phyloP scores from a whole-genome alignment of 2,113 vertebrate genomes.

The Gasterosteus nipponicus region DNA sequence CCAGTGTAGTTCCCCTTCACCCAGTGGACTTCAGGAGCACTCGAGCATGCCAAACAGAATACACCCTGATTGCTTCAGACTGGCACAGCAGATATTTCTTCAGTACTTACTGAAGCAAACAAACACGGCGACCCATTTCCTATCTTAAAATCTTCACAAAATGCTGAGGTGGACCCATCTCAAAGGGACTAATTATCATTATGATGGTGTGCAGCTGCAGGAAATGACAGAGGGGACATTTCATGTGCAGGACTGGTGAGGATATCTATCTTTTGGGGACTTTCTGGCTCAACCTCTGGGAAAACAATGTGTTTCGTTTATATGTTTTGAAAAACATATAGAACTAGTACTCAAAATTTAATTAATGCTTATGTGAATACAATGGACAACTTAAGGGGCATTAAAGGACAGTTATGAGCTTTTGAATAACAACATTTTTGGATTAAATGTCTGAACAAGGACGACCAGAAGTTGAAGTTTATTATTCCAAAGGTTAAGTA shows the following conservation, averaged over 20 bases:
- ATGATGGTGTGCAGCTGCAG: conserved; percentile 72
- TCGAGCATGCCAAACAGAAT: conserved; percentile 64
- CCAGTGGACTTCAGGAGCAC: conserved; percentile 69
- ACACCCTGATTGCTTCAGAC: conserved; percentile 60
- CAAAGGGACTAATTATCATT: conserved; percentile 73
- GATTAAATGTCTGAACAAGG: conserved; percentile 64
- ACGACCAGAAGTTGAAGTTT: conserved; percentile 69
- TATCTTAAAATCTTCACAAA: conserved; percentile 66
- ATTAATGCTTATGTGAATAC: neutral
- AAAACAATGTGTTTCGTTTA: neutral
- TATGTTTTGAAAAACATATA: neutral
- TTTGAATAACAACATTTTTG: conserved; percentile 34
- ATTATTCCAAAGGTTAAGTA: conserved; percentile 74
- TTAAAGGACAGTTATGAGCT: conserved; percentile 55
- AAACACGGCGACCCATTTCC: conserved; percentile 76
- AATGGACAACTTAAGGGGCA: conserved; percentile 39
- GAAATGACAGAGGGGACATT: conserved; percentile 70
- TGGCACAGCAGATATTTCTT: conserved; percentile 73
- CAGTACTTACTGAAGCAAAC: conserved; percentile 77
- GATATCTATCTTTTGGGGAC: conserved; percentile 51
- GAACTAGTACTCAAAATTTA: neutral
- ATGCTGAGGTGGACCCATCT: conserved; percentile 65
- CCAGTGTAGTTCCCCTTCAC: conserved; percentile 73
- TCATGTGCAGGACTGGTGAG: conserved; percentile 57
- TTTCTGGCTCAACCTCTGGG: conserved; percentile 39